A percentile compares a stretch with the other conserved stretches of the same genome.
phyloP scores from a whole-genome alignment of 2,888 invertebrate species.

The Rotaria magnacalcarata region DNA sequence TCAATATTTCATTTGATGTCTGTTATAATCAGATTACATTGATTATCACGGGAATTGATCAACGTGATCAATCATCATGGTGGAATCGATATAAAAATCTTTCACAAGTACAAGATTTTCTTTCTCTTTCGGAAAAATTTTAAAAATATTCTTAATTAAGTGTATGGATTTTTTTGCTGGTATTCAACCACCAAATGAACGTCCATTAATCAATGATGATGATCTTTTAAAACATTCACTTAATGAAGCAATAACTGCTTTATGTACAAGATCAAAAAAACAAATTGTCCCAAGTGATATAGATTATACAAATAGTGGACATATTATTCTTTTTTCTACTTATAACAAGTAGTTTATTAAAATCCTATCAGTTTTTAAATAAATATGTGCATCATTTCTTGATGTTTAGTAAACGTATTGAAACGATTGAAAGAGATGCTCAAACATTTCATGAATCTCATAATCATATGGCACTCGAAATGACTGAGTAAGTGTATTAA shows the following conservation, averaged over 20 bases:
- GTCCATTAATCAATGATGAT: neutral
- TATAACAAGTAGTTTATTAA: neutral
- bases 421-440: conserved; percentile 1
- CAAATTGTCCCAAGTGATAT: neutral
- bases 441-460: conserved; percentile 9
- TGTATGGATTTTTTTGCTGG: conserved; percentile 39
- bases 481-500: neutral
- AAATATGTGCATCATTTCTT: neutral
- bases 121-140: neutral
- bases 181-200: conserved; percentile 32
- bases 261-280: conserved; percentile 28
- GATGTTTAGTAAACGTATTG: conserved; percentile 2
- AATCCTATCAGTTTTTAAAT: too few relatives aligned
- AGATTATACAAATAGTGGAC: conserved; percentile 32
- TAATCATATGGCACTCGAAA: conserved; percentile 36
- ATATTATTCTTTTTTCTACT: conserved; percentile 30
- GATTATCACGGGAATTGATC: conserved; percentile 78
- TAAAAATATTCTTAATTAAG: neutral
- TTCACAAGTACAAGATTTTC: conserved; percentile 66
- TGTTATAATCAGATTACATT: conserved; percentile 66
- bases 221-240: conserved; percentile 30
- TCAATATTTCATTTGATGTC: conserved; percentile 19
- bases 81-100: conserved; percentile 75
- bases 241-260: conserved; percentile 7
- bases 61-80: conserved; percentile 81